phyloP scores from a whole-genome alignment of 2,113 vertebrate genomes.

The Synodontis membranacea region DNA sequence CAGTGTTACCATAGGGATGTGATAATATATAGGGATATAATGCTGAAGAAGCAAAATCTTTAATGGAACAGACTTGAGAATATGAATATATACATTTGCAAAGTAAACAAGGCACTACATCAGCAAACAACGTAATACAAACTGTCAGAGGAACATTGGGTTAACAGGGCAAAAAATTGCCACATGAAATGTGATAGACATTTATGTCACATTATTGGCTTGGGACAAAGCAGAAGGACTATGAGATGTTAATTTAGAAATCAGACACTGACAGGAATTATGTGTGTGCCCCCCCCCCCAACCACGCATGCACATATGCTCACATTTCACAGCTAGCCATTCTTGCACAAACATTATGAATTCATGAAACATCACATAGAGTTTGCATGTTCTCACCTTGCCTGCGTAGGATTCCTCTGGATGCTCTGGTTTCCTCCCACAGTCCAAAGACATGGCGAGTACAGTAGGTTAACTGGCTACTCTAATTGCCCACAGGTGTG shows the following conservation, averaged over 20 bases:
- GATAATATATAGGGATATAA: neutral
- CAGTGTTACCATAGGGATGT: neutral
- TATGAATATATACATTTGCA: neutral
- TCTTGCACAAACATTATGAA: slow-evolving; percentile 36
- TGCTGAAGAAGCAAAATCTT: slow-evolving; percentile 1
- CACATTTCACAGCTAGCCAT: slow-evolving; percentile 2
- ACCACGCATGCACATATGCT: neutral
- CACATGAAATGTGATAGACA: neutral
- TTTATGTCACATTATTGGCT: neutral
- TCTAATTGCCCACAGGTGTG: too few species aligned
- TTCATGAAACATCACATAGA: slow-evolving; percentile 10
- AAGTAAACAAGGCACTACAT: neutral
- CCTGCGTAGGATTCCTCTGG: too few species aligned
- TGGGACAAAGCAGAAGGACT: neutral
- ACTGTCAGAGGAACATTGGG: neutral
- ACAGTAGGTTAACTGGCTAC: too few species aligned
- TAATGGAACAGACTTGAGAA: neutral
- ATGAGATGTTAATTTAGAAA: neutral
- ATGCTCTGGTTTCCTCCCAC: too few species aligned
- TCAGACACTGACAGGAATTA: neutral
- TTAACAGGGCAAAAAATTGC: neutral
- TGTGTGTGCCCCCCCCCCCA: neutral
- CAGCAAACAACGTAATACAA: neutral
- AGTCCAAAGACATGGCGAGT: too few species aligned
- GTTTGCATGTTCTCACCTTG: too few species aligned